A percentile compares a stretch with the other conserved stretches of the same genome.
These are phyloP conservation scores for Botia almorhae DNA, from an alignment of 2,797 vertebrate species.

Conservation along the genomic window DNA sequence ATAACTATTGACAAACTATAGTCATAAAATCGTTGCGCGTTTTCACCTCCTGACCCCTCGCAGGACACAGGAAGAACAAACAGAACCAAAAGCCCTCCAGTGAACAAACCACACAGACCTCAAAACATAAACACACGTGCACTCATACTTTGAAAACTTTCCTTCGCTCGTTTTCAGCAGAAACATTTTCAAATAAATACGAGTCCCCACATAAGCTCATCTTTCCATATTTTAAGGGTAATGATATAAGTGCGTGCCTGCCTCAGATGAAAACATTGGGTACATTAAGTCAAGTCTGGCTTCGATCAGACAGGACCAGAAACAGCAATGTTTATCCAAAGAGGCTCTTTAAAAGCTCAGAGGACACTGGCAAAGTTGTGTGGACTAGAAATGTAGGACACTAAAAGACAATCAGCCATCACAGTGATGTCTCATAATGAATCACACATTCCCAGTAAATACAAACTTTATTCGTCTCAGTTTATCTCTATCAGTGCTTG, in stretches of 20 bases:
- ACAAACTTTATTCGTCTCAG: conserved; percentile 12
- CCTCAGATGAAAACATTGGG: conserved; percentile 51
- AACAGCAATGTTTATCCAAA: conserved; percentile 52
- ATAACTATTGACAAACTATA: background rate
- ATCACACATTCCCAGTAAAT: conserved; percentile 23
- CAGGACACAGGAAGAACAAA: conserved; percentile 42
- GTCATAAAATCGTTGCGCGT: background rate
- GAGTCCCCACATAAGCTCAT: conserved; percentile 15
- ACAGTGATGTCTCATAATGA: conserved; percentile 28
- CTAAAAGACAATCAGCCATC: conserved; percentile 38
- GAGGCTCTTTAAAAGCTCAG: conserved; percentile 43
- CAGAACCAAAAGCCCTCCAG: conserved; percentile 15
- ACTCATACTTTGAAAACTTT: conserved; percentile 26
- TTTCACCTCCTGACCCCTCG: conserved; percentile 39
- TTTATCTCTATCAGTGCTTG: conserved; percentile 9
- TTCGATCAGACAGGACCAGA: conserved; percentile 52
- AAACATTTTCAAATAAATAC: conserved; percentile 54
- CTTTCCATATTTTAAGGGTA: conserved; percentile 42
- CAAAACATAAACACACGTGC: conserved; percentile 37
- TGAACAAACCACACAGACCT: conserved; percentile 25
- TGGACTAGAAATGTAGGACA: conserved; percentile 30
- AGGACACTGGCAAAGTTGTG: conserved; percentile 29
- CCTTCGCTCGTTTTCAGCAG: conserved; percentile 23
- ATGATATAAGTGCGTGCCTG: conserved; percentile 37
- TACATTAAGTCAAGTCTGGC: conserved; percentile 56